These are phyloP conservation scores for Ardeotis arabs DNA, from an alignment of 2,113 vertebrate genomes.

Conservation along the genomic window DNA sequence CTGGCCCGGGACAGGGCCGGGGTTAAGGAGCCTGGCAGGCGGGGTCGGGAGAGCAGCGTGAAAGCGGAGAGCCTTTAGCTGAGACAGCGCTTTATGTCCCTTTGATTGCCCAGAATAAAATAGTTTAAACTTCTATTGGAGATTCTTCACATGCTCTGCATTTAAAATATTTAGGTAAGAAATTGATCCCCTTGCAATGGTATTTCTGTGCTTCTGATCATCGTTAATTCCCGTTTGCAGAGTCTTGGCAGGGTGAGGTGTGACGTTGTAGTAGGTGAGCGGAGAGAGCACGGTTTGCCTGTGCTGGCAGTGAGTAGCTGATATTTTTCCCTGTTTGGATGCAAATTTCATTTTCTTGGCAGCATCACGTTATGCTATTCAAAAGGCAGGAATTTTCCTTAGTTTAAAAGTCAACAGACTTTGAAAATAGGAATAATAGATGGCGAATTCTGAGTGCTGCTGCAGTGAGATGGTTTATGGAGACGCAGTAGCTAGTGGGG, in stretches of 20 bases:
- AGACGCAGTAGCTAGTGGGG: neutral
- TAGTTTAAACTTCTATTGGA: accelerated
- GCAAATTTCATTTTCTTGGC: neutral
- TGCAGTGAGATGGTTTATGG: neutral
- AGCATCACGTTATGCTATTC: accelerated
- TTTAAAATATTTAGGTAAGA: neutral
- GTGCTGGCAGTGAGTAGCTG: neutral
- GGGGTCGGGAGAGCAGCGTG: accelerated
- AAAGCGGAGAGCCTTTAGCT: neutral
- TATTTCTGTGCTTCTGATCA: neutral
- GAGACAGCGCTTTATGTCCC: accelerated
- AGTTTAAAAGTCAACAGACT: neutral
- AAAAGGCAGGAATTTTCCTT: neutral
- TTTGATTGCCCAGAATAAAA: neutral
- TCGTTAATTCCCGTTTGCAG: neutral
- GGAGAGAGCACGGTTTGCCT: neutral
- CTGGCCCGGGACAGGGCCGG: neutral
- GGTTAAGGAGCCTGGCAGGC: neutral
- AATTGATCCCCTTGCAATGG: accelerated
- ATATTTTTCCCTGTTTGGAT: neutral
- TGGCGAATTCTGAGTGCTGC: neutral
- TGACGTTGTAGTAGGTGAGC: accelerated
- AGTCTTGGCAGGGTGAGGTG: neutral
- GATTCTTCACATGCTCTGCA: accelerated
- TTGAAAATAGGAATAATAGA: neutral